phyloP scores from a whole-genome alignment of 2,797 vertebrate species.

The Megalops cyprinoides region DNA sequence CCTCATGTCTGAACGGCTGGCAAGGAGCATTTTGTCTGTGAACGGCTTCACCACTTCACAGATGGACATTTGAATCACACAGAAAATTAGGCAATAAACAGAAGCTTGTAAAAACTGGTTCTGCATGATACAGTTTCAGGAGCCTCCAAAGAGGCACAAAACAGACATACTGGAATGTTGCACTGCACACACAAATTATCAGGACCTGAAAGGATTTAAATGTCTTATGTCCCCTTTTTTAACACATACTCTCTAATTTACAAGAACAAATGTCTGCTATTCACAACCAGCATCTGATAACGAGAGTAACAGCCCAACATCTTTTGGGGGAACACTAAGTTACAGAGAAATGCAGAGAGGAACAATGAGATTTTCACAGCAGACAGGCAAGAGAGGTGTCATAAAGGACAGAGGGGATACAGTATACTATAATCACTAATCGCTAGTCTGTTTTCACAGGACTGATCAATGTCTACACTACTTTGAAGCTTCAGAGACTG shows the following conservation, averaged over 20 bases:
- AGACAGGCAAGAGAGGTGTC: too few relatives aligned
- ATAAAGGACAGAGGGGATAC: neutral
- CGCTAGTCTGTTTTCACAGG: neutral
- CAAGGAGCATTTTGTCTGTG: neutral
- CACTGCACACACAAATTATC: neutral
- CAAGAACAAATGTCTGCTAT: neutral
- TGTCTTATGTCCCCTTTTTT: neutral
- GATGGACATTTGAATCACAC: neutral
- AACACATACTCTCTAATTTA: neutral
- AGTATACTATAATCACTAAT: neutral
- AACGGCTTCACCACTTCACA: neutral
- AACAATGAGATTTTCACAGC: constrained; percentile 21
- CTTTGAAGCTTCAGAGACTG: neutral
- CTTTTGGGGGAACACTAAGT: neutral
- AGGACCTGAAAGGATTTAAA: too few relatives aligned
- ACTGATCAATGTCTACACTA: neutral
- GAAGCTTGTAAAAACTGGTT: neutral
- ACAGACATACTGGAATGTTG: too few relatives aligned
- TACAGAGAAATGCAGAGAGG: neutral
- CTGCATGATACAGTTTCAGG: neutral
- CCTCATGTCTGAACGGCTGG: neutral
- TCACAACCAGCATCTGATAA: neutral
- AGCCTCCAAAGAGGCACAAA: too few relatives aligned
- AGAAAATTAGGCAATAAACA: neutral
- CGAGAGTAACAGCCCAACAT: neutral